Base-by-base conservation (phyloP, 2,888 invertebrate species). In the Iselma pallidipennis region DNA sequence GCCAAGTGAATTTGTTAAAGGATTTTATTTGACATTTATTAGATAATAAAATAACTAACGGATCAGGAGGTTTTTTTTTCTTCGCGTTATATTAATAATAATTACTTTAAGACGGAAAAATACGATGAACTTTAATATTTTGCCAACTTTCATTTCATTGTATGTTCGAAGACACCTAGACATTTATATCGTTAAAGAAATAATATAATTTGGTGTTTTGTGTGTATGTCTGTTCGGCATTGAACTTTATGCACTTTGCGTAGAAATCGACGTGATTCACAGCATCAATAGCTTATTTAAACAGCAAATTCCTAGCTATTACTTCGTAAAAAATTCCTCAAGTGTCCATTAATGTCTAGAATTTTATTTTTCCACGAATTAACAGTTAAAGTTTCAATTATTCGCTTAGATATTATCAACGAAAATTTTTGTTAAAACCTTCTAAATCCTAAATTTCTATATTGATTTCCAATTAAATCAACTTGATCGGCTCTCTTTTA, bases 31-130 rank as follows among this genome's bases (percentile, higher is more conserved):
- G 56, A 61, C 56, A 21, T 61, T 61, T 61, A 61, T 52, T 52
- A 53, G 37, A 61, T 53, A 52, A 57, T 61, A 61, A 61, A 61
- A 61, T 56, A 61, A 60, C 52, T 61, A 61, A 61, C 61, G 61
- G 61, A 61, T 61, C 55, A 49, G 45, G 52, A 53, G 52, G 55
- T 61, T 61, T 61, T n/a, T n/a, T 16, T 6, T 37, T 6, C n/a
- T 37, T 37, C 6, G 42, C 42, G 42, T 6, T 37, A 2, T n/a
- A n/a, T n/a, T n/a, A n/a, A n/a, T n/a, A n/a, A n/a, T n/a, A n/a
- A n/a, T n/a, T 14, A 37, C 42, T 14, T 14, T 6, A 6, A 14
- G 42, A 37, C 42, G 16, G 14, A 16, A 37, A 37, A 14, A 14
- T 16, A 16, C 16, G 50, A 28, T 50, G 26, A 23, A 26, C n/a